phyloP scores from a whole-genome alignment of 2,797 vertebrate species.

The Poliocrania exsul region DNA sequence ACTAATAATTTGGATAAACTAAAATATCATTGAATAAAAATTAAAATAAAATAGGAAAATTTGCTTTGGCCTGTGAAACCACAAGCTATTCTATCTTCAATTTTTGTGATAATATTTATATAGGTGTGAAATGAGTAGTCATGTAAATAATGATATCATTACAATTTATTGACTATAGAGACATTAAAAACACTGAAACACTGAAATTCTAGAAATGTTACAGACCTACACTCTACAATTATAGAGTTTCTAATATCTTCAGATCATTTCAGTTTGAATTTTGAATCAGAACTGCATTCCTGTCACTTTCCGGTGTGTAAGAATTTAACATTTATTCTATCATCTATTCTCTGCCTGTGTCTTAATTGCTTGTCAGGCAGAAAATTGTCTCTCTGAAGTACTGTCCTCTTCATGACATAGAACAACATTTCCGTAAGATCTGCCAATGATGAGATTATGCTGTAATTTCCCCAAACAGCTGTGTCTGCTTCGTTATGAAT shows the following conservation, averaged over 20 bases:
- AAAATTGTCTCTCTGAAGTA: neutral
- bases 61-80: neutral
- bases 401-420: neutral
- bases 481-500: neutral
- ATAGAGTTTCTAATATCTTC: neutral
- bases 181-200: neutral
- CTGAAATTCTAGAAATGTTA: neutral
- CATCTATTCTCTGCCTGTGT: neutral
- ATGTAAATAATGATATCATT: neutral
- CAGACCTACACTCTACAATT: neutral
- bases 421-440: neutral
- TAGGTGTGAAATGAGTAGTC: neutral
- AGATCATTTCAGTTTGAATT: neutral
- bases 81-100: neutral
- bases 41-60: neutral
- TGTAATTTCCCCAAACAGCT: conserved; percentile 43
- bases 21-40: neutral
- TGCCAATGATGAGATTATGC: conserved; percentile 33
- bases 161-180: neutral
- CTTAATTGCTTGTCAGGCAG: neutral
- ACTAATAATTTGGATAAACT: neutral
- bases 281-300: neutral
- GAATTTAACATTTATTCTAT: neutral
- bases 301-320: neutral
- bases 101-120: neutral